Base-by-base conservation (phyloP, 2,113 vertebrate genomes). In the Myotis yumanensis region DNA sequence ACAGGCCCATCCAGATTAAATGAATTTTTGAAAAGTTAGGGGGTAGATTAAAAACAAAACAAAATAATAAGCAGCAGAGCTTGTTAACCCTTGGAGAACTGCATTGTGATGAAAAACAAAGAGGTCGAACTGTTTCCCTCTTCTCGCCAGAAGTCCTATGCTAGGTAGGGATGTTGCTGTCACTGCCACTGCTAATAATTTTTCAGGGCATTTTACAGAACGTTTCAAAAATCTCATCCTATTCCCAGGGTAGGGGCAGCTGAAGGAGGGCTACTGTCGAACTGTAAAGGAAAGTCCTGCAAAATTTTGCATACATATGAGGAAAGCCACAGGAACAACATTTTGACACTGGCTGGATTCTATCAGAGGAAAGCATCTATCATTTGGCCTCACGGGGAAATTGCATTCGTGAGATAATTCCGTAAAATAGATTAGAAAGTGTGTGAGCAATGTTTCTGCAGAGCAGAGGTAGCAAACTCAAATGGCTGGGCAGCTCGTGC, bases 1-100 rank as follows among this genome's bases (percentile, higher is more conserved):
- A 96, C 93, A 97, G 86, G 66, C 46, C 22, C 35, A 17, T 81
- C 40, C 4, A 37, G 68, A 96, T 91, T 82, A 98, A 96, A 97
- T 97, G 89, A 88, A 97, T 79, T 95, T 86, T 54, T 82, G 95
- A 94, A 91, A 96, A 96, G 95, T 86, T 86, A 8, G 62, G 17
- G 30, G 57, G 32, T 92, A 82, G 57, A 81, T 86, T 81, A 72
- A 94, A 95, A 83, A 64, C 17, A 73, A 48, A 76, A 43, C 40
- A 75, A 64, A 59, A n/a, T 30, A 73, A 95, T 84, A 93, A 51
- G 30, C 30, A 51, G 54, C 69, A 40, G 37, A 43, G 32, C 28
- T 51, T 35, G 32, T 95, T 97, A 97, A 95, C 69, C 69, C 82
- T 84, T 89, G 18, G 64, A 95, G 69, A 95, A 82, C 37, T 2